Conservation (phyloP, 2,113 vertebrate genomes). For the Alethe castanea region DNA sequence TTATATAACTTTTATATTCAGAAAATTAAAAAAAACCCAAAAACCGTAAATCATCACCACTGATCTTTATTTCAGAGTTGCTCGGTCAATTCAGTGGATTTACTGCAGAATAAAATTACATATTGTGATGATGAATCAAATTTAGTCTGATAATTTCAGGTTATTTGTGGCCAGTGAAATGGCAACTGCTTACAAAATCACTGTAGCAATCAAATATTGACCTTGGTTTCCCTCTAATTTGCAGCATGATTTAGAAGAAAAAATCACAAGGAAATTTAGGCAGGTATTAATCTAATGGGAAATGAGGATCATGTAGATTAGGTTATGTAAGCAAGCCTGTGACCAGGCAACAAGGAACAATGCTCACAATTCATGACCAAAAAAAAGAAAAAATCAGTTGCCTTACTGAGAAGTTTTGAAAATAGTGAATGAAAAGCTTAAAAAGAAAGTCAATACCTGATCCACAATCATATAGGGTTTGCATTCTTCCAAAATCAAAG, state of each 20-base stretch:
- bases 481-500: accelerated
- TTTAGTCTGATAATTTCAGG: neutral
- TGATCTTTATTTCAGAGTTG: neutral
- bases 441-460: neutral
- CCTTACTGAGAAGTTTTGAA: neutral
- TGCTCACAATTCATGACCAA: neutral
- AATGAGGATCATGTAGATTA: neutral
- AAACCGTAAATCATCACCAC: neutral
- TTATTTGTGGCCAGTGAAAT: neutral
- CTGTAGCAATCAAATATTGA: neutral
- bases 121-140: neutral
- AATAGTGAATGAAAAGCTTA: neutral
- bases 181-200: neutral
- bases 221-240: neutral
- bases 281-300: neutral
- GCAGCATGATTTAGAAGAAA: neutral
- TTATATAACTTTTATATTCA: neutral
- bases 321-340: neutral
- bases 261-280: neutral
- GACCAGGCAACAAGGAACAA: neutral
- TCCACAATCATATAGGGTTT: neutral
- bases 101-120: neutral
- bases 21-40: neutral
- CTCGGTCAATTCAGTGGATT: neutral
- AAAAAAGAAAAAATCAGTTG: neutral